phyloP scores from a whole-genome alignment of 2,888 invertebrate species.

The Prosopocoilus inquinatus region DNA sequence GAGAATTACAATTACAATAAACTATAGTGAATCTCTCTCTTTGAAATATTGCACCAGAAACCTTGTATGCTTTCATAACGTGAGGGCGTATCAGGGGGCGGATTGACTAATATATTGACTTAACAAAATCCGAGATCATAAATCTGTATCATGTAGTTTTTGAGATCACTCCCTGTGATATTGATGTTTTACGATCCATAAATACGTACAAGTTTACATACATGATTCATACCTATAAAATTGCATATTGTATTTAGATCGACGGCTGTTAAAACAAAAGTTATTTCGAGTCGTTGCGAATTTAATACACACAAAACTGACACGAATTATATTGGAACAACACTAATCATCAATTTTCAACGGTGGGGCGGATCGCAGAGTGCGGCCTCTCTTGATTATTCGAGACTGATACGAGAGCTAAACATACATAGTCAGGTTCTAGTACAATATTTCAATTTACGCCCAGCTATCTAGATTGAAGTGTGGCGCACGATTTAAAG shows the following conservation, averaged over 20 bases:
- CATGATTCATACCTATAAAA: conserved; percentile 16
- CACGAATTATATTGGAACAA: conserved; percentile 22
- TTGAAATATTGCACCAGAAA: conserved; percentile 17
- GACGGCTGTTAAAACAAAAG: conserved; percentile 7
- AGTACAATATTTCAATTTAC: conserved; percentile 44
- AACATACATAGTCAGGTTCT: conserved; percentile 37
- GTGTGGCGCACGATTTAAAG: conserved; percentile 27
- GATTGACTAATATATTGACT: conserved; percentile 34
- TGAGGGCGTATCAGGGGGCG: conserved; percentile 27
- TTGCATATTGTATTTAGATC: conserved; percentile 14
- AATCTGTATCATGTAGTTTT: conserved; percentile 16
- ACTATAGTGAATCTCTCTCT: conserved; percentile 1
- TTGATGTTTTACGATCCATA: conserved; percentile 17
- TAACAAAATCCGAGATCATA: conserved; percentile 26
- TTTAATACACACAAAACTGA: conserved; percentile 12
- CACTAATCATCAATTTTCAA: conserved; percentile 22
- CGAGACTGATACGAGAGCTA: conserved; percentile 35
- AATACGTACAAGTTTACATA: conserved; percentile 15
- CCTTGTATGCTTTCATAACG: not conserved
- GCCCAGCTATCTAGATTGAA: conserved; percentile 39
- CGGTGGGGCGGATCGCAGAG: conserved; percentile 32
- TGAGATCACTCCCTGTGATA: conserved; percentile 13
- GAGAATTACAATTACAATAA: conserved; percentile 9
- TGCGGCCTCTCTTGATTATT: conserved; percentile 34
- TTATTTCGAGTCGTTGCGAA: conserved; percentile 4